Conservation (phyloP, 1,140 invertebrate species). For the Procambarus clarkii region DNA sequence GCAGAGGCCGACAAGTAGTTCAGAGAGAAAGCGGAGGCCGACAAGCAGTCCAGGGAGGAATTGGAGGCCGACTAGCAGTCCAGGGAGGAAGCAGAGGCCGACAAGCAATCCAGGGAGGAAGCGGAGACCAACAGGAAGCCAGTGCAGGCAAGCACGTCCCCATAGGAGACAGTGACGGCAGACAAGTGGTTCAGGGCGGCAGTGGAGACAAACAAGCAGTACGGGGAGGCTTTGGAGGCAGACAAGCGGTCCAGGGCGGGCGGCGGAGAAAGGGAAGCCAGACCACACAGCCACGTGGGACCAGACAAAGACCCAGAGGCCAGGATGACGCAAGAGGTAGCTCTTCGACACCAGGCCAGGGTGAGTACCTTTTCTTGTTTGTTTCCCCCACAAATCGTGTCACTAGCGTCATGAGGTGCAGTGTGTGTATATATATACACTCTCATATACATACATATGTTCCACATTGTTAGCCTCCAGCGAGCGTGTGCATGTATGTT, state of each 20-base stretch:
- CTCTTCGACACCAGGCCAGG: background rate
- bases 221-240: background rate
- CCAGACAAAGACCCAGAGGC: background rate
- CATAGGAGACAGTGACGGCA: no score
- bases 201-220: no score
- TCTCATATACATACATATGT: no score
- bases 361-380: background rate
- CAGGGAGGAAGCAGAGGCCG: no score
- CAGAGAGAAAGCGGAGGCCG: no score
- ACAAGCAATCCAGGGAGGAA: no score
- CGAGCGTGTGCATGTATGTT: no score
- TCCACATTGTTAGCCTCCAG: no score
- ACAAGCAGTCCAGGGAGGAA: background rate
- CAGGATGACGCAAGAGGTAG: slow-evolving; percentile 3
- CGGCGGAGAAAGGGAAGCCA: background rate
- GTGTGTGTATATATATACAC: background rate
- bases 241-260: background rate
- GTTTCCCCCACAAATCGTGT: no score
- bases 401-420: background rate
- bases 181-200: no score
- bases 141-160: no score
- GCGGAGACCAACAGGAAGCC: no score
- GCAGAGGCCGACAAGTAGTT: background rate
- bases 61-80: background rate
- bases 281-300: background rate